phyloP scores from a whole-genome alignment of 2,797 vertebrate genomes.

The Pipistrellus kuhlii region DNA sequence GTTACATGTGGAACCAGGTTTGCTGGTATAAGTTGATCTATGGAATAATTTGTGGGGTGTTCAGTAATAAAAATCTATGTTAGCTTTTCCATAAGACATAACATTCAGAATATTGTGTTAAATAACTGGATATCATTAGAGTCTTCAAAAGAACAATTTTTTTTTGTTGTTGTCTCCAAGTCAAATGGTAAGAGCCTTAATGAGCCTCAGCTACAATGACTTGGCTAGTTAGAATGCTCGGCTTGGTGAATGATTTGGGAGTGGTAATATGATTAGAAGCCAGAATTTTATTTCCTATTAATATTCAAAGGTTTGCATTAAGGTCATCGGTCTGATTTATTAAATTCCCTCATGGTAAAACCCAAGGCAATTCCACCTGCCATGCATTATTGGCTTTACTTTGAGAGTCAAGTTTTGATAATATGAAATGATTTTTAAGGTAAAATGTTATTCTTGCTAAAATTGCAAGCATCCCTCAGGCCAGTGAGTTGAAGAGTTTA shows the following conservation, averaged over 20 bases:
- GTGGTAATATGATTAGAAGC: constrained; percentile 42
- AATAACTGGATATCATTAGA: not conserved
- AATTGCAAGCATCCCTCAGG: not conserved
- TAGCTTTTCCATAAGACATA: not conserved
- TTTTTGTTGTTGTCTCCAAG: not conserved
- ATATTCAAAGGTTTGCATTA: not conserved
- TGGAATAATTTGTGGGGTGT: constrained; percentile 7
- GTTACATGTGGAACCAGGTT: constrained; percentile 16
- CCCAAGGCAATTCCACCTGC: not conserved
- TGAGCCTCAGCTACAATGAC: not conserved
- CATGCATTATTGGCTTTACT: not conserved
- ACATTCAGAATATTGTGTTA: not conserved
- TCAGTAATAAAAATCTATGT: not conserved
- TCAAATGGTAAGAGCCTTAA: not conserved
- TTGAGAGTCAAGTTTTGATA: not conserved
- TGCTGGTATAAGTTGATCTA: not conserved
- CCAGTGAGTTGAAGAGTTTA: not conserved
- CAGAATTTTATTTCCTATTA: constrained; percentile 29
- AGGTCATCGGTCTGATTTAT: not conserved
- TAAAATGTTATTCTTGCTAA: constrained; percentile 2
- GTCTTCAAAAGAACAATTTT: not conserved
- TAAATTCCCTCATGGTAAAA: constrained; percentile 18
- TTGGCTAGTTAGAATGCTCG: constrained; percentile 35
- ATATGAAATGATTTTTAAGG: constrained; percentile 41
- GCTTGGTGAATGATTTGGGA: constrained; percentile 14